Base-by-base conservation (phyloP, 1,140 invertebrate genomes). In the Drosophila nigrodunni region DNA sequence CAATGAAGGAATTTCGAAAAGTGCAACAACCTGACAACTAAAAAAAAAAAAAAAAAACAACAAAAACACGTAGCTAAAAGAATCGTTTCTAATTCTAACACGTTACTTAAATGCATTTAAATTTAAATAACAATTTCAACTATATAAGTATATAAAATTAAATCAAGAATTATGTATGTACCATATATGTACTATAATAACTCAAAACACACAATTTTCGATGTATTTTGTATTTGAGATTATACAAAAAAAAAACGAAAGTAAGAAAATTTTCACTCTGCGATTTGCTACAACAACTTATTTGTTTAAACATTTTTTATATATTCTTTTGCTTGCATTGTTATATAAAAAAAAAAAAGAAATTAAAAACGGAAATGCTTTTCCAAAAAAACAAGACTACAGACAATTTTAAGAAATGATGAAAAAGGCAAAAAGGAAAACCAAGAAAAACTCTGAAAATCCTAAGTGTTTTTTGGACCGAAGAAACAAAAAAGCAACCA, bases 71-170 rank as follows among this genome's bases (percentile, higher is more conserved):
- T 66, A 74, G 66, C 55, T 67, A 71, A 85, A 30, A 37, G 30
- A 82, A 60, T 41, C 67, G 71, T 83, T 80, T 87, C 67, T 82
- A 83, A 85, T 80, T 79, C 72, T 72, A 79, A 89, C 80, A 89
- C 86, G 85, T 89, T 89, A 89, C 85, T 89, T 89, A 88, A 89
- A 85, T 89, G 85, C 85, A 89, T 89, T 89, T 89, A 89, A 89
- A 71, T 78, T 76, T 85, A 81, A 88, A 78, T 80, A 82, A 85
- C 60, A 65, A 82, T 43, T 81, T 49, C 62, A 80, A 60, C 62
- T 76, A 74, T 67, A 52, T 50, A 37, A 6, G 21, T 44, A 43
- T 59, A 39, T 57, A 44, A 57, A 21, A 68, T 69, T 46, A 71
- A 71, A 80, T 61, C 65, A 83, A 69, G 49, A 78, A 66, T 49